Percentiles rank a stretch among this genome's conserved stretches.
Conservation (phyloP, 2,113 vertebrate genomes). For the Coturnix japonica region DNA sequence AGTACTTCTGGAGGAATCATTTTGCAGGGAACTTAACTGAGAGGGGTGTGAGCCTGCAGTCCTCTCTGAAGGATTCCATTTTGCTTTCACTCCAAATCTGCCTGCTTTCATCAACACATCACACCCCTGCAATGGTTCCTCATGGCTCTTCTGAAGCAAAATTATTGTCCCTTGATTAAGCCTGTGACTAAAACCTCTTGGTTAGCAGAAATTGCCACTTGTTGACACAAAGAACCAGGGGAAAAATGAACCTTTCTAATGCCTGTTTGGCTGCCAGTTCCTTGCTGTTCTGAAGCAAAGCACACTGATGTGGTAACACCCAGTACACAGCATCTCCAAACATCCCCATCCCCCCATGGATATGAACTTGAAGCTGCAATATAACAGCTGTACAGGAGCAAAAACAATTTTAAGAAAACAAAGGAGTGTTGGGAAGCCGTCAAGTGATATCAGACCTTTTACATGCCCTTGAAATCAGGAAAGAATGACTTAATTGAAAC, state of each 20-base stretch:
- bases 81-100: not conserved
- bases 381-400: not conserved
- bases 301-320: not conserved
- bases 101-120: not conserved
- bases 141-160: not conserved
- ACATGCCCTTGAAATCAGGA: not conserved
- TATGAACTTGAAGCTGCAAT: not conserved
- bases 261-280: not conserved
- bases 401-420: not conserved
- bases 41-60: not conserved
- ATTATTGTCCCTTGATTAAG: fast-evolving
- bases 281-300: fast-evolving
- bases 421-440: not conserved
- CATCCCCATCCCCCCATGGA: not conserved
- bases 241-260: not conserved
- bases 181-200: not conserved
- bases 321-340: not conserved
- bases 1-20: not conserved
- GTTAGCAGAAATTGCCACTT: not conserved
- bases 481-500: not conserved
- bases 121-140: not conserved
- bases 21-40: not conserved
- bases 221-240: not conserved
- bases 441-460: not conserved
- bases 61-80: not conserved